Conservation (phyloP, 2,888 invertebrate genomes). For the Trissolcus japonicus region DNA sequence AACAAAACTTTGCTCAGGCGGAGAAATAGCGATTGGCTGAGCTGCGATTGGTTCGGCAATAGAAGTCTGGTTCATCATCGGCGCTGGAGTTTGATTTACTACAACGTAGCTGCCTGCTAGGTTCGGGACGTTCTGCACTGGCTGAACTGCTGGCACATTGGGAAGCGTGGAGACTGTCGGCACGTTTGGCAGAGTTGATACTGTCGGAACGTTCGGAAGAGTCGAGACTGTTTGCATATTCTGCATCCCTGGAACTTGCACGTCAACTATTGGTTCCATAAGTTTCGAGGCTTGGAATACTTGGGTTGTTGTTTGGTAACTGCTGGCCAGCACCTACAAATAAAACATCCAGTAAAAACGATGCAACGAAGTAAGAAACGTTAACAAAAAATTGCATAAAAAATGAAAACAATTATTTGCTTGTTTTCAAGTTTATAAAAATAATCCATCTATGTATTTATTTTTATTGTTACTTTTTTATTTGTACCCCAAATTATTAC, state of each 20-base stretch:
- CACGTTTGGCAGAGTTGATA: slow-evolving; percentile 80
- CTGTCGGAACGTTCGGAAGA: slow-evolving; percentile 62
- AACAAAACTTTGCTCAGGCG: slow-evolving; percentile 59
- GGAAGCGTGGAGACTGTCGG: slow-evolving; percentile 77
- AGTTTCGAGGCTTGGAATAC: slow-evolving; percentile 89
- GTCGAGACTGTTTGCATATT: slow-evolving; percentile 68
- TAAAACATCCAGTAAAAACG: neutral
- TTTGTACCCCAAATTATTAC: neutral
- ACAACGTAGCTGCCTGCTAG: slow-evolving; percentile 69
- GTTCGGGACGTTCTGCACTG: slow-evolving; percentile 63
- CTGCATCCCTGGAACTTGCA: slow-evolving; percentile 77
- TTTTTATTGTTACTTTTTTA: neutral
- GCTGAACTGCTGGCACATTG: slow-evolving; percentile 64
- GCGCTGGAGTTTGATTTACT: slow-evolving; percentile 61
- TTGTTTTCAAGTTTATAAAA: neutral
- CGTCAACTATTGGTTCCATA: slow-evolving; percentile 87
- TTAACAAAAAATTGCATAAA: neutral
- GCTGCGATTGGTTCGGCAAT: slow-evolving; percentile 60
- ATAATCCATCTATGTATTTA: neutral
- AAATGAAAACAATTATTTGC: neutral
- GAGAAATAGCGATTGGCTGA: slow-evolving; percentile 62
- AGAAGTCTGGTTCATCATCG: slow-evolving; percentile 59
- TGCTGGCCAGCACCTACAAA: slow-evolving; percentile 82
- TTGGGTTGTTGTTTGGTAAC: slow-evolving; percentile 90
- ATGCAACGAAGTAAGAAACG: neutral